A percentile compares a stretch with the other conserved stretches of the same genome.
Evolutionary conservation across 2,797 vertebrate species (phyloP).

Genomic region (Synanceia verrucosa): DNA sequence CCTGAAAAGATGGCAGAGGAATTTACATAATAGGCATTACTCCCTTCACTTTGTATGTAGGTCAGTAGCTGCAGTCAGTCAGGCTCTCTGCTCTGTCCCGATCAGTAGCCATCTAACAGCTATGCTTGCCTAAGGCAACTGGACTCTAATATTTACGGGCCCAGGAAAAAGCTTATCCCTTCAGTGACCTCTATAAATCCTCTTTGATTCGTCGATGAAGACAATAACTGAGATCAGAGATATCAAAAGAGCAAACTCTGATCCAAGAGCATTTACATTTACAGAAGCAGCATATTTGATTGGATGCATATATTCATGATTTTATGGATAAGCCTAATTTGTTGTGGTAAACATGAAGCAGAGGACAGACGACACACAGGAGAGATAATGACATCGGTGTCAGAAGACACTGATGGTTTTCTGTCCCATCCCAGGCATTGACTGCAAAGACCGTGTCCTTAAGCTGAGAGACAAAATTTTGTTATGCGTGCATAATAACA

Average conservation of each 20-base stretch:
- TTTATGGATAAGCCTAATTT: constrained; percentile 31
- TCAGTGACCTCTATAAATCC: constrained; percentile 29
- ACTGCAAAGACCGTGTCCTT: no score
- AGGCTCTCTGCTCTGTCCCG: constrained; percentile 45
- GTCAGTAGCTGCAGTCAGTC: constrained; percentile 75
- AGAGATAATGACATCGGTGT: constrained; percentile 4
- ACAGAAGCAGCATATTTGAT: constrained; percentile 4
- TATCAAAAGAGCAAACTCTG: not conserved
- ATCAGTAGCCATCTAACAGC: constrained; percentile 51
- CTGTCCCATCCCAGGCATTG: constrained; percentile 12
- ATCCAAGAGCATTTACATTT: not conserved
- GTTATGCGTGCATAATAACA: no score
- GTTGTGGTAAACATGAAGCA: constrained; percentile 20
- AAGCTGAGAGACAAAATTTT: no score
- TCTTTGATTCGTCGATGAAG: constrained; percentile 1
- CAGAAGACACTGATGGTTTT: constrained; percentile 12
- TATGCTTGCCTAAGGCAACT: constrained; percentile 31
- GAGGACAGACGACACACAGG: not conserved
- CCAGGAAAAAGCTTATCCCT: constrained; percentile 12
- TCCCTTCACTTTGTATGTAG: constrained; percentile 77
- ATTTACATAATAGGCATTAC: constrained; percentile 81
- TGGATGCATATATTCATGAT: constrained; percentile 28
- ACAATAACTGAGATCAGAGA: constrained; percentile 17
- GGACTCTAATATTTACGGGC: constrained; percentile 3
- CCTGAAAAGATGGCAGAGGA: constrained; percentile 73